Conservation (phyloP, 2,797 vertebrate species). For the Myotis vivesi region DNA sequence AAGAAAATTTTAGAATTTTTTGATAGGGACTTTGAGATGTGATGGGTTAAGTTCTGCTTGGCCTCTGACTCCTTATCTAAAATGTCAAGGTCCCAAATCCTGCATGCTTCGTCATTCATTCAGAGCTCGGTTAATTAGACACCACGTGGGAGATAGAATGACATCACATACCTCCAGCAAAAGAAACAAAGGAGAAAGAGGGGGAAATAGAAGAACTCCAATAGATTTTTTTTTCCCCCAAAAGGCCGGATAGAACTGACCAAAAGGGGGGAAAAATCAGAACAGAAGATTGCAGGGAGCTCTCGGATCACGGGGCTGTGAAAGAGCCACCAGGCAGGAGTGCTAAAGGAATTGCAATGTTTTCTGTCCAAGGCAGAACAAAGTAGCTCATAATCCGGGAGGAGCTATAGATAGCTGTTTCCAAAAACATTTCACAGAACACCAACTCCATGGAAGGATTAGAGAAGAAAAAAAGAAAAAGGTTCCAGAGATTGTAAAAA, state of each 20-base stretch:
- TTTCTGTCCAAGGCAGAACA: not conserved
- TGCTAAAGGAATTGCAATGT: not conserved
- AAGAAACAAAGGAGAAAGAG: not conserved
- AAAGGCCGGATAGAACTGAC: not conserved
- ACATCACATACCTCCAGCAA: not conserved
- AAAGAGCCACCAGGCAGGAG: accelerated
- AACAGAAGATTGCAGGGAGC: not conserved
- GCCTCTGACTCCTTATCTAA: conserved; percentile 1
- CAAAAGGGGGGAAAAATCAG: not conserved
- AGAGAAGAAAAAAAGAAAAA: not conserved
- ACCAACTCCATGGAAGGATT: not conserved
- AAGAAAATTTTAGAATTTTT: not conserved
- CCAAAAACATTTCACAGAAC: not conserved
- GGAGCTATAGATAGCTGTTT: not conserved
- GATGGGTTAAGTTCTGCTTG: not conserved
- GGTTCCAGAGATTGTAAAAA: not conserved
- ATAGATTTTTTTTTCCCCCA: not conserved
- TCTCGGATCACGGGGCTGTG: not conserved
- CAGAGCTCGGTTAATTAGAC: conserved; percentile 2
- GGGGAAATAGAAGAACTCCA: not conserved
- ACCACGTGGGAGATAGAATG: not conserved
- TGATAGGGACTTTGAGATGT: not conserved
- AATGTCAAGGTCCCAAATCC: conserved; percentile 27
- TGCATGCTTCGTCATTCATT: not conserved
- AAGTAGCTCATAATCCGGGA: not conserved